These are phyloP conservation scores for Apamea crenata DNA, from an alignment of 2,888 invertebrate genomes.

Conservation along the genomic window DNA sequence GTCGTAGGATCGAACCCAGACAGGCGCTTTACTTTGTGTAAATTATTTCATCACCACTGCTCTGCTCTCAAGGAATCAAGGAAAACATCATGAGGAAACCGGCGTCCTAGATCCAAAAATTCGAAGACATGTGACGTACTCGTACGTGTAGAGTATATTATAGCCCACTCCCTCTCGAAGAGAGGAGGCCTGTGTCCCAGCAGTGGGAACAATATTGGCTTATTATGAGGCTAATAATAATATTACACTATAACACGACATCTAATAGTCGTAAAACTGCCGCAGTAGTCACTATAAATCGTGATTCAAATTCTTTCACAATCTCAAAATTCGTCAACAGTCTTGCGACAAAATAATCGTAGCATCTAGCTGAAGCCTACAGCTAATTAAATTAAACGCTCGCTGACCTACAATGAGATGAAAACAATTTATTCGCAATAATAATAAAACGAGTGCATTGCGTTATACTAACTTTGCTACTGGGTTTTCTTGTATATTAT, in stretches of 20 bases:
- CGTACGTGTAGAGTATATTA: too few species aligned
- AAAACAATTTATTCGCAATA: slow-evolving; percentile 74
- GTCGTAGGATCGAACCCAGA: too few species aligned
- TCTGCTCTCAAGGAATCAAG: too few species aligned
- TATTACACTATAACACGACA: not conserved
- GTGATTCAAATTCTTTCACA: not conserved
- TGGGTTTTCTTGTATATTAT: slow-evolving; percentile 35
- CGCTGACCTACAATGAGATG: slow-evolving; percentile 73
- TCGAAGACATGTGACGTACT: too few species aligned
- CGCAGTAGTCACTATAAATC: not conserved
- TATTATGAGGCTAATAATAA: not conserved
- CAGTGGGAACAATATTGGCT: too few species aligned
- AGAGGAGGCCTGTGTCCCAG: too few species aligned
- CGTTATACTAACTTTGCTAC: slow-evolving; percentile 27
- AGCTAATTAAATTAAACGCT: slow-evolving; percentile 73
- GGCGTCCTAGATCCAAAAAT: too few species aligned
- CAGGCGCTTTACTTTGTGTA: too few species aligned
- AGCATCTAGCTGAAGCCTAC: slow-evolving; percentile 47
- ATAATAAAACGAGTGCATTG: slow-evolving; percentile 67
- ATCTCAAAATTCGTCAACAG: not conserved
- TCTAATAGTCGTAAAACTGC: not conserved
- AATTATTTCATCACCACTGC: too few species aligned
- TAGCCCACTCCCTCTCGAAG: too few species aligned
- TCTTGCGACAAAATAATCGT: slow-evolving; percentile 57
- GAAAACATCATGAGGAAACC: too few species aligned